These are phyloP conservation scores for Mesocentrotus franciscanus DNA, from an alignment of 53 echinoderm and acorn worm species.

Conservation along the genomic window DNA sequence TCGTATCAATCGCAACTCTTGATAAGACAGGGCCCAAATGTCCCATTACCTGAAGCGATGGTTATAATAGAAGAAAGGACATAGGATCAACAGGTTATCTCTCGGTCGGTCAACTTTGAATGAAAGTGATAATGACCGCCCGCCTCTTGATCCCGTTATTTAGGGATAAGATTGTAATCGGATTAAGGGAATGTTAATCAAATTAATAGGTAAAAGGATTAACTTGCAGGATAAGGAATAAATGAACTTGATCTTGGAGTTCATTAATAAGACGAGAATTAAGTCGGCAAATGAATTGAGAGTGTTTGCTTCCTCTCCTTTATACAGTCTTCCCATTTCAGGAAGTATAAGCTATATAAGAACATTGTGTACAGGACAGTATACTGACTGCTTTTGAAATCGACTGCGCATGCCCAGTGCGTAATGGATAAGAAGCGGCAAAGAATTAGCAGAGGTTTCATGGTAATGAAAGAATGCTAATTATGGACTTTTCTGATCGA, in stretches of 20 bases:
- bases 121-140: constrained; percentile 2
- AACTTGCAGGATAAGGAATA: neutral
- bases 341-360: neutral
- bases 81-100: constrained; percentile 3
- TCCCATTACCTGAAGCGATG: neutral
- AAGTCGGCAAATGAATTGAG: neutral
- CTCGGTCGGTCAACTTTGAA: neutral
- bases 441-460: neutral
- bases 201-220: neutral
- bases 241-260: neutral
- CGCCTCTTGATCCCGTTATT: constrained; percentile 9
- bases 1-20: too few species aligned
- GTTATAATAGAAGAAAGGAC: neutral
- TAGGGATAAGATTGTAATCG: neutral
- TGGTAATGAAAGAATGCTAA: neutral
- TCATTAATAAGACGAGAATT: neutral
- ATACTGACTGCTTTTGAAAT: neutral
- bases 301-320: neutral
- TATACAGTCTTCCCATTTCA: neutral
- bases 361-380: neutral
- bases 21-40: too few species aligned
- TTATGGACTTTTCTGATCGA: too few species aligned
- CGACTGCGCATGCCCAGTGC: neutral
- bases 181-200: neutral
- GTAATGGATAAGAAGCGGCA: neutral